Evolutionary conservation across 1,140 invertebrate genomes (phyloP), one percentile per base, ranked within the genome.

Genomic region (Micrasema longulum): DNA sequence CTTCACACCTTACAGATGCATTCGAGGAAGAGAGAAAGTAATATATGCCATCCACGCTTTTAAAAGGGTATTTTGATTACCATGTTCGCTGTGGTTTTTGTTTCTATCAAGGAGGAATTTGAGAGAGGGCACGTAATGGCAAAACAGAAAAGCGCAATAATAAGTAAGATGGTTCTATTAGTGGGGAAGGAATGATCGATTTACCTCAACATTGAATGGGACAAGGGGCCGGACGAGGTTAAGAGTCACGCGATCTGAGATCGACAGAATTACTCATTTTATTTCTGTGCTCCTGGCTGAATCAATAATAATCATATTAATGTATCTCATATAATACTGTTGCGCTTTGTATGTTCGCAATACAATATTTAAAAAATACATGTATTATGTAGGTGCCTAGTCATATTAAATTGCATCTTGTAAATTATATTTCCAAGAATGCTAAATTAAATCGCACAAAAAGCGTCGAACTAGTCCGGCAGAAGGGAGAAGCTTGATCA

Each of bases 141-240:
- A 26, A 45, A 63, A 63, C 47, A 66, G 47, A 66, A 50, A 66
- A 66, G 67, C 62, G 72, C 72, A 73, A 73, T 69, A 73, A 73
- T 73, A 69, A 68, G 72, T 65, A 63, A 74, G 72, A 74, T 43
- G 72, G 72, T 74, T 74, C 72, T 74, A 74, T 74, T 74, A 74
- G 72, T 70, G 69, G 72, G 72, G 72, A 57, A 62, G 26, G 52
- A 67, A 74, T 74, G 72, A 74, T 74, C 68, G 72, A 74, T 74
- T 53, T 53, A 48, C 43, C 50, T 35, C 47, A 31, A 31, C 67
- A 74, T 74, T 68, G 69, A 71, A 71, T 71, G 53, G 69, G 69
- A 74, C 72, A 67, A 22, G 62, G 72, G 72, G 72, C 23, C n/a
- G 57, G 26, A 18, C 60, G 38, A 20, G 12, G 60, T 26, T 16